Evolutionary conservation across 2,888 invertebrate genomes (phyloP).

Genomic region (Salpingus planirostris): DNA sequence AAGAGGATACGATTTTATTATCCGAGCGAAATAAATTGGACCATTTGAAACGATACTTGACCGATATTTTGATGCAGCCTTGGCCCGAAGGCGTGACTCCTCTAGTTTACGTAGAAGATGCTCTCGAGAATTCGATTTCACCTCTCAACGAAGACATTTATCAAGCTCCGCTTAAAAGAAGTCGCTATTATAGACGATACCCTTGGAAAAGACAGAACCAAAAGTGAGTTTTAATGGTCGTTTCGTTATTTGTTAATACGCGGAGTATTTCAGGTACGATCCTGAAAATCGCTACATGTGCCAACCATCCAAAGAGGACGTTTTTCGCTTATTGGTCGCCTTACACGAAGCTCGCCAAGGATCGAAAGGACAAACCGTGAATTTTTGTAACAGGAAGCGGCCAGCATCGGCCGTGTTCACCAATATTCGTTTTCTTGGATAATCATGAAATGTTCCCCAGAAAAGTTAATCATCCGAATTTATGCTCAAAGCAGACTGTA

Average conservation of each 20-base stretch:
- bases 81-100: slow-evolving; percentile 34
- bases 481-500: too few species aligned
- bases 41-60: slow-evolving; percentile 17
- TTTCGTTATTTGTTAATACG: too few species aligned
- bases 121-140: slow-evolving; percentile 7
- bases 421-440: slow-evolving; percentile 53
- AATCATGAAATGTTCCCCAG: too few species aligned
- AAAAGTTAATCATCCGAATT: too few species aligned
- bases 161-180: too few species aligned
- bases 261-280: slow-evolving; percentile 45
- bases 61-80: slow-evolving; percentile 27
- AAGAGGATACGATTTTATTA: too few species aligned
- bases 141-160: slow-evolving; percentile 2
- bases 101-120: slow-evolving; percentile 35
- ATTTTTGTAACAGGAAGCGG: slow-evolving; percentile 54
- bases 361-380: slow-evolving; percentile 44
- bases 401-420: slow-evolving; percentile 53
- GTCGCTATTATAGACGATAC: slow-evolving; percentile 52
- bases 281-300: slow-evolving; percentile 52
- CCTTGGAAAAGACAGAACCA: slow-evolving; percentile 54
- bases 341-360: slow-evolving; percentile 53
- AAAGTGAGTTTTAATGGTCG: slow-evolving; percentile 22
- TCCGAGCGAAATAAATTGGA: too few species aligned
- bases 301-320: slow-evolving; percentile 54
- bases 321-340: slow-evolving; percentile 51